A percentile compares a stretch with the other conserved stretches of the same genome.
These are phyloP conservation scores for Phylloscopus collybita DNA, from an alignment of 2,797 vertebrate genomes.

Conservation along the genomic window DNA sequence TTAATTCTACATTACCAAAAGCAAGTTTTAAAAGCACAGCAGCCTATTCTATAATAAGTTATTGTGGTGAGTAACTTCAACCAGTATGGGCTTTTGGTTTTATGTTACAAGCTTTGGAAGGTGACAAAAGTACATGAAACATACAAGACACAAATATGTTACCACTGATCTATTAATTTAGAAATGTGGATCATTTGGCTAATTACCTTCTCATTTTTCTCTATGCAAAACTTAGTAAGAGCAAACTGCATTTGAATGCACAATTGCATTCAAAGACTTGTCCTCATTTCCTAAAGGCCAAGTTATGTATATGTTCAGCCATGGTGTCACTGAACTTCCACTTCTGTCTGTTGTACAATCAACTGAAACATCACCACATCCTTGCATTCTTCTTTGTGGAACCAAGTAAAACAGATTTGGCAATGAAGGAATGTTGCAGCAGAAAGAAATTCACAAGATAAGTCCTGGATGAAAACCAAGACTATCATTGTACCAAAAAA, in stretches of 20 bases:
- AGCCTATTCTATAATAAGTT: background rate
- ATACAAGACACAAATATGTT: background rate
- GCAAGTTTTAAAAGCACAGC: background rate
- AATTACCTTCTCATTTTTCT: background rate
- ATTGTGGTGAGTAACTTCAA: background rate
- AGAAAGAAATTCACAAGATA: background rate
- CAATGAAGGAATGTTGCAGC: background rate
- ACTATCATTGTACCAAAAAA: background rate
- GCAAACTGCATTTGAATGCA: background rate
- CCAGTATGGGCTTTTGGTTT: background rate
- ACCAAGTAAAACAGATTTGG: background rate
- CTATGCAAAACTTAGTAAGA: background rate
- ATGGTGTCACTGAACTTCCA: background rate
- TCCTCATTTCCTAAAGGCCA: background rate
- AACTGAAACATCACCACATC: background rate
- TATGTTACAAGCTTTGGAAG: background rate
- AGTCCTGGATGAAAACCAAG: background rate
- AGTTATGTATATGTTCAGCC: background rate
- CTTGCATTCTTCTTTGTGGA: background rate
- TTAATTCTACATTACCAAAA: background rate
- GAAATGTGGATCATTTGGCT: background rate
- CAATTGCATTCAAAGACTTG: background rate
- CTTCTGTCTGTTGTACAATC: background rate
- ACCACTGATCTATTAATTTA: background rate
- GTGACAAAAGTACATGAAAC: background rate